phyloP scores from a whole-genome alignment of 2,888 invertebrate species.

The Drepanosiphum platanoidis region DNA sequence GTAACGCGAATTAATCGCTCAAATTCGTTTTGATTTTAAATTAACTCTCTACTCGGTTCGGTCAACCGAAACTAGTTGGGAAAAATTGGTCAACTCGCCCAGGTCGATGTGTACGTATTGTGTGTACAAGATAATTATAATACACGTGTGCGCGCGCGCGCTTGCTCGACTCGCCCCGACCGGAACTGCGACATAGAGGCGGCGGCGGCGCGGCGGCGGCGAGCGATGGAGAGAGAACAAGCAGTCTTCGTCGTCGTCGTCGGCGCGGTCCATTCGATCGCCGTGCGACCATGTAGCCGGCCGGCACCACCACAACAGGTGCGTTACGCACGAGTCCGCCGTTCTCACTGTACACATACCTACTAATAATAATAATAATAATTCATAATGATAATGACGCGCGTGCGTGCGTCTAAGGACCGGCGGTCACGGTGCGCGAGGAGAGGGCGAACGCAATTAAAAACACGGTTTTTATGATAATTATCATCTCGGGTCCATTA shows the following conservation, averaged over 20 bases:
- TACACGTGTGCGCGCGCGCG: neutral
- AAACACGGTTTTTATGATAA: slow-evolving; percentile 5
- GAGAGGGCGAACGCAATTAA: slow-evolving; percentile 1
- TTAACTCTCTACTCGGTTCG: too few species aligned
- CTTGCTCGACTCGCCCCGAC: slow-evolving; percentile 19
- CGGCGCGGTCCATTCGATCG: neutral
- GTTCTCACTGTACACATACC: neutral
- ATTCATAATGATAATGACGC: slow-evolving; percentile 12
- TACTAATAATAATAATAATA: slow-evolving; percentile 2
- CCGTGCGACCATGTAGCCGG: neutral
- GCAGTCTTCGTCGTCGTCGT: too few species aligned
- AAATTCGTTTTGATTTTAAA: too few species aligned
- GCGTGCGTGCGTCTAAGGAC: neutral
- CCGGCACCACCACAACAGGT: neutral
- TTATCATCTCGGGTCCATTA: neutral
- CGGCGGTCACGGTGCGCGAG: neutral
- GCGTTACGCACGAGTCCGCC: slow-evolving; percentile 39
- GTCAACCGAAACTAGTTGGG: too few species aligned
- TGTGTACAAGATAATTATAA: too few species aligned
- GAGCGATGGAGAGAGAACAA: too few species aligned
- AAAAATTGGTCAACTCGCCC: too few species aligned
- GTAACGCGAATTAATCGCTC: too few species aligned
- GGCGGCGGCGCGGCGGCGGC: neutral
- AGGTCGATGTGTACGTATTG: neutral
- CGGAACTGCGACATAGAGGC: slow-evolving; percentile 18